Evolutionary conservation across 2,797 vertebrate species (phyloP), one percentile per base, ranked within the genome.

Genomic region (Chaenodraco wilsoni): DNA sequence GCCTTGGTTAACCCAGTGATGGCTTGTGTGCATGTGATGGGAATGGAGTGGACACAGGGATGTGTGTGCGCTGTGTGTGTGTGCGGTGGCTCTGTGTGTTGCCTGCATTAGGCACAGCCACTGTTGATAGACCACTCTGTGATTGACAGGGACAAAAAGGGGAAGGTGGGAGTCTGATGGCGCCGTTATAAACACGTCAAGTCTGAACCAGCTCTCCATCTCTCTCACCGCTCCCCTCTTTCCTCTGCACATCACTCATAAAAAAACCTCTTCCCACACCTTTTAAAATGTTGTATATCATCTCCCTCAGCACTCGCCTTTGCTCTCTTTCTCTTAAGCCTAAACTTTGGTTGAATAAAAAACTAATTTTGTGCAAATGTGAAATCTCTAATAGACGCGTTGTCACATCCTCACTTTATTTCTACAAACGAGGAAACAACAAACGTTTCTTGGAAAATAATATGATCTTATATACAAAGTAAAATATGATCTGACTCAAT

Each of bases 1-100:
- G 67, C 78, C 33, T 46, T 74, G 56, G 66, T 88, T 88, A 83
- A 78, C 64, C 66, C 41, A 3, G 31, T 76, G 78, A 86, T 79
- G 75, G 40, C 37, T 23, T 31, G 37, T 50, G 41, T 44, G 55
- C 12, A 37, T 33, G 43, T 66, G 70, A 74, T 74, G 55, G 21
- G 64, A 64, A 67, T 57, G 56, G 71, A 67, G 51, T 27, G 55
- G 67, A 79, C 51, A 60, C 4, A 16, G 50, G 54, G 23, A 45
- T 59, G 68, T 40, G 27, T 65, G 64, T 23, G 15, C 2, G 23
- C 60, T 40, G 40, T 19, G 33, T 57, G 23, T 57, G 2, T 21
- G 21, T 21, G 19, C 10, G 27, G 43, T 46, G 50, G 48, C 23
- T 72, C 9, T 0, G 16, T 65, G 40, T 74, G 19, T 76, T 68